phyloP scores from a whole-genome alignment of 2,113 vertebrate species.

The Cichladusa arquata region DNA sequence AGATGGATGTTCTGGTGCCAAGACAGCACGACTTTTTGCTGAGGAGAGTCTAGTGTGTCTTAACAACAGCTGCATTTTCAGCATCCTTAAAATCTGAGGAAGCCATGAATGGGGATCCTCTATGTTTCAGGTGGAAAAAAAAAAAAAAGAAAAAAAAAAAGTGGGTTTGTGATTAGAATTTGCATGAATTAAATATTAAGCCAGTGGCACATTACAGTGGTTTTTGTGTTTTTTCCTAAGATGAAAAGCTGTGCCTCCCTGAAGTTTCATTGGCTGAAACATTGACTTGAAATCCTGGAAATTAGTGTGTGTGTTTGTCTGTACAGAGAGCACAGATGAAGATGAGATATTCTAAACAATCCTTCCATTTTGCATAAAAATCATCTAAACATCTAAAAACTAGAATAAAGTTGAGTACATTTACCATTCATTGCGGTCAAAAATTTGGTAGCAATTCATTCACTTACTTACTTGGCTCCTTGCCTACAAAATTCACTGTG shows the following conservation, averaged over 20 bases:
- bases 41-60: not conserved
- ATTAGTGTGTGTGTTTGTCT: not conserved
- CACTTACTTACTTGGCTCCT: not conserved
- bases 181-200: not conserved
- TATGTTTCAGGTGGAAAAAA: not conserved
- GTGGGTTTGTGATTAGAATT: not conserved
- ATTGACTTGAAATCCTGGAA: not conserved
- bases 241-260: not conserved
- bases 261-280: not conserved
- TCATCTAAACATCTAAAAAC: not conserved
- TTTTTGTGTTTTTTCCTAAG: not conserved
- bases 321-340: not conserved
- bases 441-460: not conserved
- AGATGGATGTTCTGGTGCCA: not conserved
- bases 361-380: not conserved
- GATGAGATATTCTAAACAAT: not conserved
- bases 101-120: not conserved
- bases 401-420: not conserved
- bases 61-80: not conserved
- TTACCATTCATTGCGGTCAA: not conserved
- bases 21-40: not conserved
- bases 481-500: not conserved
- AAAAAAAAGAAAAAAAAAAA: not conserved
- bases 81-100: not conserved
- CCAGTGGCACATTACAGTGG: not conserved